Base-by-base conservation (phyloP, 2,113 vertebrate genomes). In the Myxocyprinus asiaticus region DNA sequence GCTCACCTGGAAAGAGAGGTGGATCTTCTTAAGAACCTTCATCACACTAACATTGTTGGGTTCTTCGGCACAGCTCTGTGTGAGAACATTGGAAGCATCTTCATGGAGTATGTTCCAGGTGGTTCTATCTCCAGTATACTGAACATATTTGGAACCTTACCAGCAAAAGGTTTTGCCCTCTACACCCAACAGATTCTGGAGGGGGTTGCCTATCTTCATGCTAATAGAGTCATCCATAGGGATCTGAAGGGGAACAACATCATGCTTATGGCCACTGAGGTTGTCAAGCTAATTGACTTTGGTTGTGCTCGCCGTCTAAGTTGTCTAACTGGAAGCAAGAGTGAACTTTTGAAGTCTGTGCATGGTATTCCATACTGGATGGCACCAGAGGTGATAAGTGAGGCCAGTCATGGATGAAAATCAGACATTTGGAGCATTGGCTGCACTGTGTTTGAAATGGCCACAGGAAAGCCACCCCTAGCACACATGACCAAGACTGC, bases 341-440 rank as follows among this genome's bases (percentile, higher is more conserved):
- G 94, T 0, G 95, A 97, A 83, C 89, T 93, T 85, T 90, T 98
- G 0, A 93, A 92, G 78, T 98, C 96, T 0, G 92, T 97, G 85
- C 96, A 94, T 0, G 97, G 95, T 45, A 98, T 96, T 4, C 96
- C 96, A 0, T 98, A 96, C 82, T 98, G 96, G 96, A 98, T 98
- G 97, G 96, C 97, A 33, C 97, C 96, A 0, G 97, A 98, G 90
- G 95, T 98, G 0, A 97, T 99, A 65, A 96, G 62, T 0, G 94
- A 95, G 71, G 94, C 94, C 0, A 97, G 97, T 2, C 95, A 98
- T 0, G 97, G 96, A 47, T 94, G 94, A 64, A 99, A 97, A 89
- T 98, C 96, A 0, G 96, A 99, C 67, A 95, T 98, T 82, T 98
- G 97, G 96, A 98, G 97, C 7, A 74, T 96, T 2, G 97, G 97